These are phyloP conservation scores for Eilema griseolum DNA, from an alignment of 2,888 invertebrate genomes.

Conservation along the genomic window DNA sequence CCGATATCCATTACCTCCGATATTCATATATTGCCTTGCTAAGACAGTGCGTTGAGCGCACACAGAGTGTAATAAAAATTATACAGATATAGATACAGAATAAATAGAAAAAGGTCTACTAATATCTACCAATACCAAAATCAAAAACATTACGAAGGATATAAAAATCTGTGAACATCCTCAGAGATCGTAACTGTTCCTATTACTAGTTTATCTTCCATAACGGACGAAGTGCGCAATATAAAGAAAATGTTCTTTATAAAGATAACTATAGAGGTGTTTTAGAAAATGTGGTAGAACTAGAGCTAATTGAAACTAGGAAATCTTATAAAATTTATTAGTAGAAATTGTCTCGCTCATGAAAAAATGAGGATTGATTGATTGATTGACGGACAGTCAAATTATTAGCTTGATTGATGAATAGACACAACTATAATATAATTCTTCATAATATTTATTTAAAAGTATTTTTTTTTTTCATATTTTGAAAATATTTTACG, in stretches of 20 bases:
- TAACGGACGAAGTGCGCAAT: conserved; percentile 59
- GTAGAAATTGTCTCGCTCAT: neutral
- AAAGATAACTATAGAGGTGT: conserved; percentile 29
- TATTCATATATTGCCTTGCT: no score
- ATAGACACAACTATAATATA: no score
- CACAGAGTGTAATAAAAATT: no score
- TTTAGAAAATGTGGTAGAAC: conserved; percentile 10
- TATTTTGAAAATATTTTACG: no score
- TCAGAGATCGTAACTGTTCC: conserved; percentile 53
- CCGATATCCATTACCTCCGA: no score
- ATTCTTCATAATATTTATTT: no score
- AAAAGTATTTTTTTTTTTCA: no score
- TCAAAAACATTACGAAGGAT: conserved; percentile 54
- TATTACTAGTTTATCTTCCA: conserved; percentile 69
- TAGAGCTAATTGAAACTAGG: neutral
- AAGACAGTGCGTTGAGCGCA: no score
- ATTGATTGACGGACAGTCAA: neutral
- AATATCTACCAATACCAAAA: conserved; percentile 8
- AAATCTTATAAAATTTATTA: neutral
- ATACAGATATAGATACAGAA: no score
- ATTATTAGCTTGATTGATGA: no score
- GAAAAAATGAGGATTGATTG: neutral
- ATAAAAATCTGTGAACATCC: conserved; percentile 72
- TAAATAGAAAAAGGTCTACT: no score
- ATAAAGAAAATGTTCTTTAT: conserved; percentile 51